Evolutionary conservation across 2,113 vertebrate genomes (phyloP), one percentile per base, ranked within the genome.

Genomic region (Glaucidium brasilianum): DNA sequence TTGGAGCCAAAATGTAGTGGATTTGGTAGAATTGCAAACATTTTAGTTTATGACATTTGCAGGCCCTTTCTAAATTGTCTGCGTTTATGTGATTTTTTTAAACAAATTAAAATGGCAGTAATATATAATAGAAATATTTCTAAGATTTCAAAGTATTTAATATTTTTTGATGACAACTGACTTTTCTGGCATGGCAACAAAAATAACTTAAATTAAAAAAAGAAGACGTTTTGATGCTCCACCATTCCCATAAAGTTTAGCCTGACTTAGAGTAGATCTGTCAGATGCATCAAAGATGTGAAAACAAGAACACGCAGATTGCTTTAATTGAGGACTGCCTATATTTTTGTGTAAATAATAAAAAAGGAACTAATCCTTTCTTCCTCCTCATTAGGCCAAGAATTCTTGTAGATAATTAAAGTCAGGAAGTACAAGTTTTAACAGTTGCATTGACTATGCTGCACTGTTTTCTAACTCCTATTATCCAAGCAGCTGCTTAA

Each of bases 381-480:
- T 94, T 95, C 88, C 88, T 94, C 58, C 74, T 91, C 86, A 94
- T 95, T 95, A 96, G 87, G 58, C 92, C 85, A 94, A 95, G 93
- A 94, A 94, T 92, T 88, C 91, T 88, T 72, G 41, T 6, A 71
- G 88, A 83, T 96, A 95, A 96, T 96, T 97, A 94, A 92, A 89
- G 84, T 75, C 81, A 94, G 93, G 92, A 95, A 97, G 88, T 73
- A 79, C 81, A 76, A 78, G 86, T 96, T 96, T 95, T 95, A 95
- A 92, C 89, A 92, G 76, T 94, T 80, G 64, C 35, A 66, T 43
- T 79, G 67, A 76, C 85, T 90, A 67, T 56, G 84, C 82, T 73
- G 52, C 49, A 10, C 85, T 74, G 66, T 81, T 96, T 94, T 74
- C 67, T 39, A 62, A 72, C 91, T 79, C 75, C 71, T 87, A 45